phyloP scores from a whole-genome alignment of 2,113 vertebrate species.

The Pterophyllum scalare region DNA sequence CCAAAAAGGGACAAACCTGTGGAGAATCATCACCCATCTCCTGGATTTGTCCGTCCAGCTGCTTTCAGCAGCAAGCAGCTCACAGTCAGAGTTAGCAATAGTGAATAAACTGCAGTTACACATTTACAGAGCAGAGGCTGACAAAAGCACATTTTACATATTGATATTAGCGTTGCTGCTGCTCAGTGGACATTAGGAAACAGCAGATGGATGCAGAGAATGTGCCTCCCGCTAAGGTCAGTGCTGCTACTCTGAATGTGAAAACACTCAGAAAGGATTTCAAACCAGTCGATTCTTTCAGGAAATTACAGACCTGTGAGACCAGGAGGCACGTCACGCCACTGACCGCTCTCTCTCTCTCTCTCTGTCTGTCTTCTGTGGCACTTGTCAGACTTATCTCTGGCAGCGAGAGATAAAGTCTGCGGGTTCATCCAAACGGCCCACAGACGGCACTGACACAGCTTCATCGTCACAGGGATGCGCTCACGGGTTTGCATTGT shows the following conservation, averaged over 20 bases:
- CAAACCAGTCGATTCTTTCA: conserved; percentile 2
- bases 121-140: neutral
- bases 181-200: neutral
- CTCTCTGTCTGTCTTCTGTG: too few relatives aligned
- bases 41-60: too few relatives aligned
- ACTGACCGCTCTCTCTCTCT: conserved; percentile 17
- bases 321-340: conserved; percentile 22
- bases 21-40: neutral
- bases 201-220: neutral
- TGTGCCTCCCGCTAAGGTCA: neutral
- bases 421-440: conserved; percentile 19
- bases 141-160: neutral
- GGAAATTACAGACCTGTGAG: conserved; percentile 6
- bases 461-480: neutral
- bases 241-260: neutral
- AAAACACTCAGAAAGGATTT: neutral
- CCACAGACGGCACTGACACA: neutral
- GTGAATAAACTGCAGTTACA: neutral
- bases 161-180: neutral
- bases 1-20: neutral
- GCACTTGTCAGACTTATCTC: conserved; percentile 51
- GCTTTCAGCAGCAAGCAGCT: too few relatives aligned
- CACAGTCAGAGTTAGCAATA: neutral
- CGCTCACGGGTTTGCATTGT: neutral
- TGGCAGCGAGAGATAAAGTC: conserved; percentile 41